Conservation (phyloP, 2,113 vertebrate genomes). For the Tylochromis polylepis region DNA sequence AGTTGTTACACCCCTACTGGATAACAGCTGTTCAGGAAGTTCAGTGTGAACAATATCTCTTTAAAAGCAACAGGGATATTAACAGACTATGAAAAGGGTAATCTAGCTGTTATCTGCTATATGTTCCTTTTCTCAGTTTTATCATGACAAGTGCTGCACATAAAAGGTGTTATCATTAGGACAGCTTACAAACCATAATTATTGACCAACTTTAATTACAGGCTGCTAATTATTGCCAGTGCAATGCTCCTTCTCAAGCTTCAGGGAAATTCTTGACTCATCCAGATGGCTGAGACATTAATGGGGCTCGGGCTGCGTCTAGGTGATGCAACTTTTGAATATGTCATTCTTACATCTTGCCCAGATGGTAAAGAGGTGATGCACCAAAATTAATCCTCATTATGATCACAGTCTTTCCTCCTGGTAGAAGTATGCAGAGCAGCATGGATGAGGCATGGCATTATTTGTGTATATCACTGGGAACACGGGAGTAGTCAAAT, state of each 20-base stretch:
- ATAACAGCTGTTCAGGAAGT: background rate
- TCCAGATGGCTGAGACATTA: conserved; percentile 42
- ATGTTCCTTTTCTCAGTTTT: background rate
- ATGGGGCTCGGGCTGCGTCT: background rate
- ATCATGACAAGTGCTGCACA: background rate
- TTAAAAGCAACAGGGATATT: background rate
- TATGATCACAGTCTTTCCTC: background rate
- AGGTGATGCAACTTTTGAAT: background rate
- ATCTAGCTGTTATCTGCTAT: background rate
- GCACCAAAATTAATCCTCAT: background rate
- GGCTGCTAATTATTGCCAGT: conserved; percentile 27
- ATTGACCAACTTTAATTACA: conserved; percentile 9
- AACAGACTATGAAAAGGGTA: background rate
- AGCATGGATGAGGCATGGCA: background rate
- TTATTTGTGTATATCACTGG: background rate
- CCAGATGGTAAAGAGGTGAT: background rate
- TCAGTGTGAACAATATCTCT: background rate
- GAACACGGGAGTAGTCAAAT: background rate
- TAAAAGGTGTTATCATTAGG: background rate
- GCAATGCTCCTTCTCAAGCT: conserved; percentile 3
- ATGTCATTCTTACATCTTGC: background rate
- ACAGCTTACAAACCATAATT: background rate
- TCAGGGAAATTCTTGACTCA: conserved; percentile 1
- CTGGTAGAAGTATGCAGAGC: background rate
- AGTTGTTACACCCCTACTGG: background rate